phyloP scores from a whole-genome alignment of 2,888 invertebrate genomes.

The Achlya flavicornis region DNA sequence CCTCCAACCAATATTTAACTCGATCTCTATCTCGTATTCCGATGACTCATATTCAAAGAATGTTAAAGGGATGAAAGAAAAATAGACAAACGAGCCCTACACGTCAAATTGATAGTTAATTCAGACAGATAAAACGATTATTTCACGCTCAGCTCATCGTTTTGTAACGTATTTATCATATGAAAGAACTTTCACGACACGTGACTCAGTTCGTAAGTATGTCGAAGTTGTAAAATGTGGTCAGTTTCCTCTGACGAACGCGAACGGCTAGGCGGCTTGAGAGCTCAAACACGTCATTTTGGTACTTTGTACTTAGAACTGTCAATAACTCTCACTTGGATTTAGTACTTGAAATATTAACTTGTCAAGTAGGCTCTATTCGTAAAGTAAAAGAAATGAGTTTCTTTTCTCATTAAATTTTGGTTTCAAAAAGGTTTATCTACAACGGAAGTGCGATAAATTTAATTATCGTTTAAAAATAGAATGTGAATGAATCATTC shows the following conservation, averaged over 20 bases:
- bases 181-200: constrained; percentile 62
- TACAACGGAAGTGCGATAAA: constrained; percentile 22
- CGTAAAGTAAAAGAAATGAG: constrained; percentile 20
- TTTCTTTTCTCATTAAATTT: constrained; percentile 19
- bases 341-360: constrained; percentile 19
- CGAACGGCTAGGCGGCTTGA: constrained; percentile 27
- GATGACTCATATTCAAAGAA: constrained; percentile 41
- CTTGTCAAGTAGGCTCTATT: constrained; percentile 20
- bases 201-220: constrained; percentile 72
- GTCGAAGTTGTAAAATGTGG: constrained; percentile 60
- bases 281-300: constrained; percentile 38
- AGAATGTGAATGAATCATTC: constrained; percentile 31
- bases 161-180: constrained; percentile 24
- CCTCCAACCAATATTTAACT: neutral
- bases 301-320: constrained; percentile 15
- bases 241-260: constrained; percentile 48
- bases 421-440: constrained; percentile 13
- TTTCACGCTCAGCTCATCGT: constrained; percentile 16
- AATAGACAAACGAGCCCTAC: constrained; percentile 29
- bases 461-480: neutral
- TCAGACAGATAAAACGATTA: constrained; percentile 16
- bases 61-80: constrained; percentile 33
- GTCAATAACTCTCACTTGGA: constrained; percentile 18
- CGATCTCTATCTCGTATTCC: neutral
- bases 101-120: constrained; percentile 20